phyloP scores from a whole-genome alignment of 2,113 vertebrate species.

The Barnardius zonarius region DNA sequence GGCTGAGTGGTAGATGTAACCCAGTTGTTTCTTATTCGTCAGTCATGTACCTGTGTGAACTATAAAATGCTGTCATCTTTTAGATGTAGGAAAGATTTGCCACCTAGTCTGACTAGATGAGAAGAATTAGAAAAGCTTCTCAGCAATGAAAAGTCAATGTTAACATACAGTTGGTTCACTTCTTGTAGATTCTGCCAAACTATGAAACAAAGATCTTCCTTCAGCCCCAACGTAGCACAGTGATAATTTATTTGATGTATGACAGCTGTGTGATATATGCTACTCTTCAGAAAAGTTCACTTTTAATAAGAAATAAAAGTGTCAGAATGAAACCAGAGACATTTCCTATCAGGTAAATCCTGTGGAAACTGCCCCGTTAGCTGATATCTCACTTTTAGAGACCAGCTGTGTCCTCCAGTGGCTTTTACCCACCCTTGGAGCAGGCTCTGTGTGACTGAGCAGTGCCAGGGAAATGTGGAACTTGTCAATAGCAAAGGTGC shows the following conservation, averaged over 20 bases:
- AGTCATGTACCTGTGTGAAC: background rate
- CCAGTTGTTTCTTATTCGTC: no score
- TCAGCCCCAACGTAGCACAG: background rate
- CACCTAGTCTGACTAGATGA: background rate
- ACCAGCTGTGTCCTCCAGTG: background rate
- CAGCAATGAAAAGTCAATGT: background rate
- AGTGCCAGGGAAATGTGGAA: background rate
- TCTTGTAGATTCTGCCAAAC: no score
- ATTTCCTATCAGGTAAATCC: background rate
- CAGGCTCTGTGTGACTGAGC: background rate
- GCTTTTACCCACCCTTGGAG: background rate
- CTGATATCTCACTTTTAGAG: background rate
- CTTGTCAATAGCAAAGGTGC: background rate
- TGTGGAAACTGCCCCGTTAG: background rate
- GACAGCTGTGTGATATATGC: background rate
- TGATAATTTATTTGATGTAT: background rate
- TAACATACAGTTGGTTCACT: background rate
- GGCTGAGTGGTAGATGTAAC: background rate
- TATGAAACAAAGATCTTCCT: background rate
- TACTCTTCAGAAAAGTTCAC: background rate
- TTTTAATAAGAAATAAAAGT: background rate
- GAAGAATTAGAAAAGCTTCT: background rate
- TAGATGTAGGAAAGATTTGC: background rate
- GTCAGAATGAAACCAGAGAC: background rate
- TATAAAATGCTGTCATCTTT: background rate